These are phyloP conservation scores for Catharus minimus DNA, from an alignment of 2,113 vertebrate genomes.

Conservation along the genomic window DNA sequence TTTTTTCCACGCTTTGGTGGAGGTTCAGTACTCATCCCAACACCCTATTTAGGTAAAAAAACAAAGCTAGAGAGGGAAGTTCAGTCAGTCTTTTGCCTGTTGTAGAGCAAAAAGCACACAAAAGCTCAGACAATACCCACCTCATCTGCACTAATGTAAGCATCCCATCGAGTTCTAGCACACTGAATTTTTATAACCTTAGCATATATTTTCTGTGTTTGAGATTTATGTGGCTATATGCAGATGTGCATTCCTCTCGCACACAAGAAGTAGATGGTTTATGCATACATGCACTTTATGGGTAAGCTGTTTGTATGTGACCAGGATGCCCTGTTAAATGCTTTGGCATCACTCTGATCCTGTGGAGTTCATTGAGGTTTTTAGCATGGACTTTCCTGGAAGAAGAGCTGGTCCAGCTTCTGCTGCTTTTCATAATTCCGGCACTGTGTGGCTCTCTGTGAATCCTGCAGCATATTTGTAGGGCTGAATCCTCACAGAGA, in stretches of 20 bases:
- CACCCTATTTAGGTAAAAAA: not conserved
- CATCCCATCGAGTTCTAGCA: not conserved
- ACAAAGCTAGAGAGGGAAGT: not conserved
- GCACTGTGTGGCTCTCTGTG: not conserved
- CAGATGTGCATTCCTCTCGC: not conserved
- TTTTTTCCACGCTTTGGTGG: not conserved
- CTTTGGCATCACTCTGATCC: not conserved
- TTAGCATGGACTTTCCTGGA: not conserved
- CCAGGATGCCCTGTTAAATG: not conserved
- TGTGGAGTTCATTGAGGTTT: not conserved
- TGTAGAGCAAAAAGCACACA: not conserved
- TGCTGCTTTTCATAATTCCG: not conserved
- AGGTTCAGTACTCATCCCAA: not conserved
- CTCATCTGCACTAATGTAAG: not conserved
- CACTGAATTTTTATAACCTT: not conserved
- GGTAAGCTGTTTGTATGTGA: not conserved
- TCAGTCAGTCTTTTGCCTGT: not conserved
- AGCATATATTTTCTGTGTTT: not conserved
- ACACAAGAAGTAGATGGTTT: not conserved
- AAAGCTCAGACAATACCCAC: conserved; percentile 9
- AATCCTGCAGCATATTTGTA: not conserved
- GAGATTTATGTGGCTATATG: not conserved
- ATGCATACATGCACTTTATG: not conserved
- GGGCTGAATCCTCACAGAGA: not conserved
- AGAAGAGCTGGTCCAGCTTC: not conserved